A percentile compares a stretch with the other conserved stretches of the same genome.
Conservation (phyloP, 2,797 vertebrate genomes). For the Danio jaintianensis region DNA sequence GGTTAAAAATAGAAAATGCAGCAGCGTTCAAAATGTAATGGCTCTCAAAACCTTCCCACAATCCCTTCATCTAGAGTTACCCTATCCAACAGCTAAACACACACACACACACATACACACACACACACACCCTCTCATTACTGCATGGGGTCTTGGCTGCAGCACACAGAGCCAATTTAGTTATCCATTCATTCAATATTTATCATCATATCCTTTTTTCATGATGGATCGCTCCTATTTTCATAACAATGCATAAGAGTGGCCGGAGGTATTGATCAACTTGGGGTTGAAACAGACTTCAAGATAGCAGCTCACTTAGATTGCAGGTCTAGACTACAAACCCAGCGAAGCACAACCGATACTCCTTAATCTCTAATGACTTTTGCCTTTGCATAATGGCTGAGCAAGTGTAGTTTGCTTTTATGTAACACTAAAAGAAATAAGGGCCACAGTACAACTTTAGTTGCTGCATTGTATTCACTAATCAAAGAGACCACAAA, state of each 20-base stretch:
- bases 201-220: constrained; percentile 50
- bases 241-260: constrained; percentile 60
- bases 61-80: constrained; percentile 38
- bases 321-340: constrained; percentile 34
- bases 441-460: not conserved
- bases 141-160: constrained; percentile 28
- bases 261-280: constrained; percentile 57
- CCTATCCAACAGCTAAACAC: constrained; percentile 31
- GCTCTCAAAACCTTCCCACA: constrained; percentile 24
- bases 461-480: not conserved
- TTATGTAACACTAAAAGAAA: constrained; percentile 16
- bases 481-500: constrained; percentile 3
- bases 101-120: not conserved
- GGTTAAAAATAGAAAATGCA: constrained; percentile 46
- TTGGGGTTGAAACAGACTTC: constrained; percentile 47
- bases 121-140: not conserved
- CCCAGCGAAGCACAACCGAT: constrained; percentile 32
- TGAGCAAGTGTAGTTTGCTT: not conserved
- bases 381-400: not conserved
- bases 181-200: constrained; percentile 57
- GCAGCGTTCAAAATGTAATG: constrained; percentile 21
- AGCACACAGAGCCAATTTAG: constrained; percentile 30
- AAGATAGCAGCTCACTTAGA: constrained; percentile 54
- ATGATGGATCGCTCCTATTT: constrained; percentile 55
- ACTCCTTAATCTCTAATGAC: constrained; percentile 46